Conservation (phyloP, 2,113 vertebrate genomes). For the Prochilodus magdalenae region DNA sequence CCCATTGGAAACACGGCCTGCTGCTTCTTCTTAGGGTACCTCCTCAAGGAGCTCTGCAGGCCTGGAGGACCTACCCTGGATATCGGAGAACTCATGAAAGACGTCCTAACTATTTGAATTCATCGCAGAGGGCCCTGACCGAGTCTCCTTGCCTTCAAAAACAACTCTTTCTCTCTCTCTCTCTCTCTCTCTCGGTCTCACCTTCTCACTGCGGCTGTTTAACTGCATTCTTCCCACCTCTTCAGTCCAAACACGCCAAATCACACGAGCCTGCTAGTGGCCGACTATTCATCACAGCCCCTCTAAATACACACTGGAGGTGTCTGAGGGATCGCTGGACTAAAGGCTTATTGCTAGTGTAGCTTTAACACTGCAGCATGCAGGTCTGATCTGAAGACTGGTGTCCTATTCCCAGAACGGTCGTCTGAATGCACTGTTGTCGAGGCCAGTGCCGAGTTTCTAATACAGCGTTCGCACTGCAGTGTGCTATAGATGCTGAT, state of each 20-base stretch:
- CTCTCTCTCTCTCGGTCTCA: neutral
- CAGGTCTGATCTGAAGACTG: neutral
- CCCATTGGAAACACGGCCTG: no score
- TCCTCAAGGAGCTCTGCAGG: no score
- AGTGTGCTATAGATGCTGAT: neutral
- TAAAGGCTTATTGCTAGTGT: constrained; percentile 18
- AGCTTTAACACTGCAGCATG: neutral
- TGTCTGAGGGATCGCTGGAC: constrained; percentile 66
- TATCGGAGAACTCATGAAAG: neutral
- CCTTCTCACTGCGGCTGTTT: constrained; percentile 60
- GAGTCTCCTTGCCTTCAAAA: neutral
- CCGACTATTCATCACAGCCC: constrained; percentile 69
- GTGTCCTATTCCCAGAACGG: neutral
- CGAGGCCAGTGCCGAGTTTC: neutral
- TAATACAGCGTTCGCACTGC: neutral
- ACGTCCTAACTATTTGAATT: no score
- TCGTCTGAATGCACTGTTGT: neutral
- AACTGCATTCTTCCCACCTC: constrained; percentile 77
- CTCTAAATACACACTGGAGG: constrained; percentile 73
- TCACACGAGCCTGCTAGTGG: constrained; percentile 70
- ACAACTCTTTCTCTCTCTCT: neutral
- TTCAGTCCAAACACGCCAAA: constrained; percentile 68
- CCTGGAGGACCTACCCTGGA: neutral
- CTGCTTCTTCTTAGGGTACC: no score
- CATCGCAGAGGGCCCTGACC: neutral